Evolutionary conservation across 2,113 vertebrate genomes (phyloP), one percentile per base, ranked within the genome.

Genomic region (Nematolebias whitei): DNA sequence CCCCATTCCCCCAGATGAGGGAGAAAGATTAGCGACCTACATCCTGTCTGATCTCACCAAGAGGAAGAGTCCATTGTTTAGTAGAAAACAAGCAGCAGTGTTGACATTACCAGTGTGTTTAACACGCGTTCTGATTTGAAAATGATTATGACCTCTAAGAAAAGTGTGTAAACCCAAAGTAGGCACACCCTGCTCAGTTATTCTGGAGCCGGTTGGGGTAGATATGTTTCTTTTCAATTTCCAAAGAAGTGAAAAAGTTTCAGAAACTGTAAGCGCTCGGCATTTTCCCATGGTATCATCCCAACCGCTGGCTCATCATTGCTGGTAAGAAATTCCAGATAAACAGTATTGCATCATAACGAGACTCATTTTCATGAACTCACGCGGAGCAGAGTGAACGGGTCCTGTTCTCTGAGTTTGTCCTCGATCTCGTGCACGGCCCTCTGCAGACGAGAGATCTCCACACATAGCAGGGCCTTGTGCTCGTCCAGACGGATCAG

Each of bases 381-480:
- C 50, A 93, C 93, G 78, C 86, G 79, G 29, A 93, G 88, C 60
- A 94, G 87, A 47, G 74, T 74, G 84, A 92, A 91, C 0, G 90
- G 69, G 44, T 93, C 89, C 58, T 88, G 83, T 72, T 93, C 90
- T 15, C 32, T 85, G 50, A 93, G 87, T 64, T 92, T 92, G 50
- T 91, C 90, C 76, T 93, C 91, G 0, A 93, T 90, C 74, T 94
- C 92, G 1, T 87, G 83, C 38, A 91, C 69, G 0, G 90, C 87
- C 13, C 83, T 83, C 76, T 90, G 91, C 64, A 94, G 89, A 12
- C 92, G 90, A 0, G 85, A 89, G 74, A 92, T 90, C 83, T 93
- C 92, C 83, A 92, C 92, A 2, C 91, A 91, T 40, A 94, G 85
- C 80, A 94, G 81, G 4, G 93, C 92, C 61, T 92, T 92, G 90